Base-by-base conservation (phyloP, 92 coral and sea anemone genomes). In the Phenganax marumi region DNA sequence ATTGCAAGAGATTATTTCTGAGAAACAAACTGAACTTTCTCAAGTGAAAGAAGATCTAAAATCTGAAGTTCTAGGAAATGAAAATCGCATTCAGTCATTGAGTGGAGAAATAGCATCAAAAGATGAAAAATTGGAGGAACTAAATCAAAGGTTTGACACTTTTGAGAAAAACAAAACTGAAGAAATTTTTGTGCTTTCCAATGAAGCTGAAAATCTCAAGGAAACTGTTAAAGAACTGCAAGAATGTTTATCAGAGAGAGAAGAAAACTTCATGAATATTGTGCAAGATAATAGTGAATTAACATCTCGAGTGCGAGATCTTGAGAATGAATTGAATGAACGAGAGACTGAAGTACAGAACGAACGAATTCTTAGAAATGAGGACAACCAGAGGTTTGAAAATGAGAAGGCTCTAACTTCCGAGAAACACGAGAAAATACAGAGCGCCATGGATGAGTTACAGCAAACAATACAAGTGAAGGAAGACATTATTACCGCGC, bases 401-500 rank as follows among this genome's bases (percentile, higher is more conserved):
- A 51, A 6, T 73, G 78, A 73, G 25, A 70, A 48, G 57, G 12
- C 12, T 47, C 13, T 70, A 18, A n/a, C 25, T n/a, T 18, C 12
- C 2, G 54, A 70, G 8, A 50, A 51, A 50, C 24, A 54, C 24
- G 26, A 84, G 25, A 51, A 26, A 16, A 8, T 52, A n/a, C 22
- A 81, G 47, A 24, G 54, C 51, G 71, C 57, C 14, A 39, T 87
- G 26, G 74, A 76, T 22, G 90, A 87, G 47, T 57, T 87, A 43
- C 53, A 50, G 14, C 58, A 58, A 61, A 18, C 56, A 16, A 12
- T 78, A 12, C 73, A 13, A 23, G 51, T 70, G 61, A 87, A 50
- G 46, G 90, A 83, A 71, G 84, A 77, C 9, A 17, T 76, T 2
- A 76, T 64, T 52, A 53, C 50, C 52, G 18, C 75, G 14, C 85